Base-by-base conservation (phyloP, 2,113 vertebrate species). In the Bagarius yarrelli region DNA sequence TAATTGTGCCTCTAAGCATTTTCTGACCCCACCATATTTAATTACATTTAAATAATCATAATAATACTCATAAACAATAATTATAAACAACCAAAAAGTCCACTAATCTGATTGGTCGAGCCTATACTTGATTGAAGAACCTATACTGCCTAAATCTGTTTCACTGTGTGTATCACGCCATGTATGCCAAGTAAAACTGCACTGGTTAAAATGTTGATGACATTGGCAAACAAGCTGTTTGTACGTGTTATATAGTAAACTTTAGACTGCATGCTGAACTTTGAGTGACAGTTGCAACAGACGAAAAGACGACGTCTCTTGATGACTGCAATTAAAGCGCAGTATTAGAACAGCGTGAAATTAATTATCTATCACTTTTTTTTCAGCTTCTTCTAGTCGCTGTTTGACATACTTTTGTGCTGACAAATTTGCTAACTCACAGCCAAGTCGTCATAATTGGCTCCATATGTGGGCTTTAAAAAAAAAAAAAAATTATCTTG, bases 261-360 rank as follows among this genome's bases (percentile, higher is more conserved):
- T 9, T 40, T 23, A 36, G 21, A 21, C 18, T 36, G 11, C 18
- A 36, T 21, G 12, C 11, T 47, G 66, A 40, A 21, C 9, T 8
- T 19, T 66, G 11, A 9, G 13, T 50, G 67, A 23, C 9, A 40
- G 12, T 5, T 13, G 32, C 19, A 18, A 4, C 1, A n/a, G 12
- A 69, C 2, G 12, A 44, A 44, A 32, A 30, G 4, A 4, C 3
- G 13, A 64, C 19, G 16, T 2, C 19, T 67, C 1, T 40, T 18
- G 4, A 40, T 23, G 64, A 67, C 30, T 12, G 32, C 25, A 25
- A 12, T 57, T 25, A 25, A 59, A 9, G 14, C 2, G 9, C 4
- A 13, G 19, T 25, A n/a, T n/a, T 32, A 75, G 53, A 55, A 75
- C 40, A 59, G 72, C 73, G 59, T 44, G 36, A 76, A 76, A 60